A percentile compares a stretch with the other conserved stretches of the same genome.
Evolutionary conservation across 2,888 invertebrate genomes (phyloP).

Genomic region (Drosophila lutescens): DNA sequence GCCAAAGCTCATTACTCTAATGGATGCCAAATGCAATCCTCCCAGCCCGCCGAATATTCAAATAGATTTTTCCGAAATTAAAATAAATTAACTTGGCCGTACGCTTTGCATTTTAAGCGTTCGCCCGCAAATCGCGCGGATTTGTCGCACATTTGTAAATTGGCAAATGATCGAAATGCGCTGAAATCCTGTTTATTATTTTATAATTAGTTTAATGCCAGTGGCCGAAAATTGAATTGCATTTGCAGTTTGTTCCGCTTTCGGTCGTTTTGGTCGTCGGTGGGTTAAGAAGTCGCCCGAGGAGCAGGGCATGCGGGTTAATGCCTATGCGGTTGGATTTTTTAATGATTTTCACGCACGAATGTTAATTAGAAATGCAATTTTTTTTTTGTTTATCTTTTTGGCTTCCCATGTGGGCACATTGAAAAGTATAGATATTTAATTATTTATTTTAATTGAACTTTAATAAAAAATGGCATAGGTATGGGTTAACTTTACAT

Average conservation of each 20-base stretch:
- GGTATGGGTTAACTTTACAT: conserved; percentile 1
- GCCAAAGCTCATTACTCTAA: conserved; percentile 75
- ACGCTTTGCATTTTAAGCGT: conserved; percentile 66
- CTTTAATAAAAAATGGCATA: conserved; percentile 38
- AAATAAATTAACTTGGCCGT: conserved; percentile 73
- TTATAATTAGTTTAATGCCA: conserved; percentile 70
- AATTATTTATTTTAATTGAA: conserved; percentile 65
- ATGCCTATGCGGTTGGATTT: conserved; percentile 37
- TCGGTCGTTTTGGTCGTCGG: background rate
- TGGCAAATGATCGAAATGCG: conserved; percentile 61
- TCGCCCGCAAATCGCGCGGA: conserved; percentile 55
- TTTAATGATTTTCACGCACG: conserved; percentile 42
- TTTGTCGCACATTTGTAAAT: conserved; percentile 71
- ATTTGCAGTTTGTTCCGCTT: conserved; percentile 41
- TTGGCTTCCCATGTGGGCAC: conserved; percentile 19
- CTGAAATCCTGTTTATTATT: conserved; percentile 74
- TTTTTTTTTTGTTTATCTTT: conserved; percentile 21
- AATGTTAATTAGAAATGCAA: conserved; percentile 72
- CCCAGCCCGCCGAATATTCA: conserved; percentile 53
- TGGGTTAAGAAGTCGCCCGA: conserved; percentile 21
- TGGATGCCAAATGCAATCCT: conserved; percentile 50
- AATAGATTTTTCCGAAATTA: conserved; percentile 70
- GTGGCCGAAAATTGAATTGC: conserved; percentile 57
- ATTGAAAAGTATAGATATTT: conserved; percentile 36
- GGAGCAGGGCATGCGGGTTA: conserved; percentile 9